A percentile compares a stretch with the other conserved stretches of the same genome.
These are phyloP conservation scores for Castor canadensis DNA, from an alignment of 2,113 vertebrate species.

Conservation along the genomic window DNA sequence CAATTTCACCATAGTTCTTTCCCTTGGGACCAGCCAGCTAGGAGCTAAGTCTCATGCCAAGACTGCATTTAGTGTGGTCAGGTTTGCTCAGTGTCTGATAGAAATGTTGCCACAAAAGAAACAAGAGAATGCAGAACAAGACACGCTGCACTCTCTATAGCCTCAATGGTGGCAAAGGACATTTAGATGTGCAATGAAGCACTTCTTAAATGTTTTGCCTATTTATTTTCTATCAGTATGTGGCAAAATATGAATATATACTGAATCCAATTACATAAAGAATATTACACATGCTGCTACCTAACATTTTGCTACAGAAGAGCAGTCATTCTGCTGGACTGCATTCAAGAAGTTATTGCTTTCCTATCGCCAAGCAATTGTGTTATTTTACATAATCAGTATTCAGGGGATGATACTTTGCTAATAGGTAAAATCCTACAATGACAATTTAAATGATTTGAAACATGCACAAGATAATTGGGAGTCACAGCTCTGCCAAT, in stretches of 20 bases:
- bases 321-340: neutral
- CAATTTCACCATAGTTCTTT: conserved; percentile 28
- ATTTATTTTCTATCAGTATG: conserved; percentile 51
- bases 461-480: conserved; percentile 69
- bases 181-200: neutral
- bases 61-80: neutral
- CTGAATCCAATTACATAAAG: conserved; percentile 55
- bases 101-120: conserved; percentile 4
- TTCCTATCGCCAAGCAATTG: conserved; percentile 25
- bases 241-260: conserved; percentile 16
- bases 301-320: conserved; percentile 33
- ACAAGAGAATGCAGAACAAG: neutral
- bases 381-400: conserved; percentile 63
- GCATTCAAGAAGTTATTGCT: conserved; percentile 47
- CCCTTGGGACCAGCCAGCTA: neutral
- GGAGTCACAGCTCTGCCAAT: conserved; percentile 64
- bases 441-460: conserved; percentile 72
- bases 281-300: neutral
- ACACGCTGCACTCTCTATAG: neutral
- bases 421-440: conserved; percentile 73
- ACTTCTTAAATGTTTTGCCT: neutral
- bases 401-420: conserved; percentile 62
- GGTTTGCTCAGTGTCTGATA: neutral
- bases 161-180: neutral
- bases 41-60: neutral